phyloP scores from a whole-genome alignment of 2,113 vertebrate species.

The Cairina moschata region DNA sequence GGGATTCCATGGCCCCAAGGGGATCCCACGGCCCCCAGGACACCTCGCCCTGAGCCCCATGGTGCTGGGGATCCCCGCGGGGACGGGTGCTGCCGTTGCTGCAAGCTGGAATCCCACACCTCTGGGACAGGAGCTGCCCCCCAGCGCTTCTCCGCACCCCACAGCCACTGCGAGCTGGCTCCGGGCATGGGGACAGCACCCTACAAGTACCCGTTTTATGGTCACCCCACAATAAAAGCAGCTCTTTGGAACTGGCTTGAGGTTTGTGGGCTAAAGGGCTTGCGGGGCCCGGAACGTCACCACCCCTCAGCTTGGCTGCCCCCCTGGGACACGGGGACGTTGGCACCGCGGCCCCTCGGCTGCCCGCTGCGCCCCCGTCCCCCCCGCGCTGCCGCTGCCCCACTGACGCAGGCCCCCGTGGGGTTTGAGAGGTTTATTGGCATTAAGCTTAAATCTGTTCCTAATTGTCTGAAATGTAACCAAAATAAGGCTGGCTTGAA shows the following conservation, averaged over 20 bases:
- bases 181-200: background rate
- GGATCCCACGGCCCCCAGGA: background rate
- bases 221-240: constrained; percentile 14
- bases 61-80: background rate
- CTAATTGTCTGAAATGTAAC: constrained; percentile 69
- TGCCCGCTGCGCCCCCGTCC: constrained; percentile 45
- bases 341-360: background rate
- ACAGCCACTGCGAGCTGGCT: rapidly evolving
- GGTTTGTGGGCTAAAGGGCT: background rate
- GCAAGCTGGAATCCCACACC: rapidly evolving
- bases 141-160: background rate
- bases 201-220: rapidly evolving
- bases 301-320: background rate
- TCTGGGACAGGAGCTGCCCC: rapidly evolving
- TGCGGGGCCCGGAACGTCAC: rapidly evolving
- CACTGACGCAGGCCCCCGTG: constrained; percentile 55
- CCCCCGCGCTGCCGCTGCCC: constrained; percentile 16
- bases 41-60: background rate
- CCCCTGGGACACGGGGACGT: background rate
- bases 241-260: rapidly evolving
- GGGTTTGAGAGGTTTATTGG: constrained; percentile 69
- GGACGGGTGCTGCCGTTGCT: background rate
- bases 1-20: background rate
- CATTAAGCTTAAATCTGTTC: constrained; percentile 73
- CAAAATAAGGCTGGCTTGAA: constrained; percentile 70